Percentiles rank a stretch among this genome's conserved stretches.
phyloP scores from a whole-genome alignment of 2,888 invertebrate genomes.

The Limulus polyphemus region DNA sequence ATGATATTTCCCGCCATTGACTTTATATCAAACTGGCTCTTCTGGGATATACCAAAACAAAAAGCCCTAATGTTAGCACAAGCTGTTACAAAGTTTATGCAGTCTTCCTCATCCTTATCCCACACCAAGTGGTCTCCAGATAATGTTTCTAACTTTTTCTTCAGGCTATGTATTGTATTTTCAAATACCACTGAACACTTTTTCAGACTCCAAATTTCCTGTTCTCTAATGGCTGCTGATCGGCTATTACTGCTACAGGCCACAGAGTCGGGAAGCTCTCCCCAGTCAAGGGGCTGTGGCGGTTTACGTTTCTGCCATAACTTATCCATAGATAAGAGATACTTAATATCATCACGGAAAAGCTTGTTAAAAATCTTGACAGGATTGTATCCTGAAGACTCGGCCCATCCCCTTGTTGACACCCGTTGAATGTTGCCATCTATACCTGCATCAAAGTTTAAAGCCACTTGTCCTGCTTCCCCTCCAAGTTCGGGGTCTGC shows the following conservation, averaged over 20 bases:
- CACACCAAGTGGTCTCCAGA: constrained; percentile 64
- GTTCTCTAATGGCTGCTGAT: constrained; percentile 49
- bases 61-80: constrained; percentile 84
- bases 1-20: constrained; percentile 99
- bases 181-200: constrained; percentile 61
- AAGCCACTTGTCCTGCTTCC: constrained; percentile 31
- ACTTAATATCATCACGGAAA: constrained; percentile 86
- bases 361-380: constrained; percentile 80
- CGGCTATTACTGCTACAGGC: constrained; percentile 37
- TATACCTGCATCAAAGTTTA: constrained; percentile 37
- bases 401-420: constrained; percentile 81
- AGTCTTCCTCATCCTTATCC: constrained; percentile 91
- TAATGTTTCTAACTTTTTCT: constrained; percentile 32
- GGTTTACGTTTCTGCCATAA: constrained; percentile 79
- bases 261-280: constrained; percentile 43
- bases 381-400: constrained; percentile 64
- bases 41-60: constrained; percentile 74
- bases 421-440: constrained; percentile 46
- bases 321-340: constrained; percentile 84
- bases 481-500: constrained; percentile 84
- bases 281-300: constrained; percentile 66
- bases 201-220: constrained; percentile 61
- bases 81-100: constrained; percentile 92
- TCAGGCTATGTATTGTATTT: constrained; percentile 50
- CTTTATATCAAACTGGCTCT: constrained; percentile 87